Percentiles rank a stretch among this genome's conserved stretches.
Evolutionary conservation across 2,888 invertebrate genomes (phyloP).

Genomic region (Agriopis leucophaearia): DNA sequence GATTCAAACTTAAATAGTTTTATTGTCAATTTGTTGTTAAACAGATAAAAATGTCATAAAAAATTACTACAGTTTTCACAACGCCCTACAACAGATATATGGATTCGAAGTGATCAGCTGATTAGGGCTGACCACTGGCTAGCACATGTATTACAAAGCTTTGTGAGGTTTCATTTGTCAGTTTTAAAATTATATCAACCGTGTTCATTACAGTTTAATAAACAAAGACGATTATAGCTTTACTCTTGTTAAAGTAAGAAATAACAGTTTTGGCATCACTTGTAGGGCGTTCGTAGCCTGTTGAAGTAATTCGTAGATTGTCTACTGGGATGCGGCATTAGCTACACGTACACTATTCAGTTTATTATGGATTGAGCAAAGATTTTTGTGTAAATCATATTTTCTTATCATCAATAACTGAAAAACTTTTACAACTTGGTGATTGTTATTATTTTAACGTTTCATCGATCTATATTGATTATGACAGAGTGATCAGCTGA

Average conservation of each 20-base stretch:
- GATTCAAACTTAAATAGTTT: background rate
- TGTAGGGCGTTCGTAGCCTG: background rate
- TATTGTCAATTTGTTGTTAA: no score
- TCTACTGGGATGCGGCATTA: slow-evolving; percentile 17
- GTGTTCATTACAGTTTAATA: background rate
- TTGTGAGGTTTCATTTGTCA: no score
- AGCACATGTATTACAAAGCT: background rate
- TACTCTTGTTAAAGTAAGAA: background rate
- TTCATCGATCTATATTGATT: background rate
- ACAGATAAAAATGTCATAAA: background rate
- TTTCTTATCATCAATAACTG: slow-evolving; percentile 1
- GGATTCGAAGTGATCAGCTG: background rate
- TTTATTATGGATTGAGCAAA: slow-evolving; percentile 42
- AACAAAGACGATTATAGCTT: background rate
- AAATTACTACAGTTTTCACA: background rate
- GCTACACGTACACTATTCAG: slow-evolving; percentile 27
- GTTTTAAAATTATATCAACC: background rate
- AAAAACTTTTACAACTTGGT: background rate
- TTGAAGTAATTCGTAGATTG: slow-evolving; percentile 10
- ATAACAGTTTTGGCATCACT: background rate
- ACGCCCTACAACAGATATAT: background rate
- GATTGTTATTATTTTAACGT: background rate
- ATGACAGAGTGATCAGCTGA: slow-evolving; percentile 6
- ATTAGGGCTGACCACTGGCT: background rate
- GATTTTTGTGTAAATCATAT: slow-evolving; percentile 5